Percentiles rank a stretch among this genome's conserved stretches.
Evolutionary conservation across 1,140 invertebrate species (phyloP).

Genomic region (Galleria mellonella): DNA sequence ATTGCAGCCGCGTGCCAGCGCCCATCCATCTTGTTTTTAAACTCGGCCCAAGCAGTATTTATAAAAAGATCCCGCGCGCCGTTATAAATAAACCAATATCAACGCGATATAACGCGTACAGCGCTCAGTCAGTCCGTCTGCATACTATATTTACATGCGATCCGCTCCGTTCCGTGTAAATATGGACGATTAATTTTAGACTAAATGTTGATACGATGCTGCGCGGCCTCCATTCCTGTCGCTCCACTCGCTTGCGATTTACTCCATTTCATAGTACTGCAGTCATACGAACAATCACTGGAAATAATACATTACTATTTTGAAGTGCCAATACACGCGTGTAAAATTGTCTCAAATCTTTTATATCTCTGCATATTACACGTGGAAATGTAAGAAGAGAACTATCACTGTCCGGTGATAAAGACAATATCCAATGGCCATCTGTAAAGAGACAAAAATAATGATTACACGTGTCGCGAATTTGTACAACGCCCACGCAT

Average conservation of each 20-base stretch:
- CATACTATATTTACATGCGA: constrained; percentile 45
- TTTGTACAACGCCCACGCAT: neutral
- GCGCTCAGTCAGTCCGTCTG: constrained; percentile 27
- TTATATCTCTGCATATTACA: no score
- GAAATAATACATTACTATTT: no score
- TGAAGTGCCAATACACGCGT: no score
- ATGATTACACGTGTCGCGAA: constrained; percentile 4
- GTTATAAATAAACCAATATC: constrained; percentile 48
- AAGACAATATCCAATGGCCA: constrained; percentile 5
- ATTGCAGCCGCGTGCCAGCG: constrained; percentile 16
- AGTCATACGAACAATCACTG: no score
- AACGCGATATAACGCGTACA: constrained; percentile 18
- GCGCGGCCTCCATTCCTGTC: constrained; percentile 9
- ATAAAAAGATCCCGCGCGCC: constrained; percentile 42
- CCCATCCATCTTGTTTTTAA: constrained; percentile 31
- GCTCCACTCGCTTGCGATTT: neutral
- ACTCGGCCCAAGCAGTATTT: constrained; percentile 30
- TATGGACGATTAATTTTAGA: constrained; percentile 16
- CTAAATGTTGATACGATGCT: constrained; percentile 11
- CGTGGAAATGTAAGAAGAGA: no score
- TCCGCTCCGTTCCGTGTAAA: constrained; percentile 23
- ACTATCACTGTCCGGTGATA: constrained; percentile 4
- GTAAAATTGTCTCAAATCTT: no score
- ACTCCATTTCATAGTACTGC: no score
- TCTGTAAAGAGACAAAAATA: constrained; percentile 1